A percentile compares a stretch with the other conserved stretches of the same genome.
Conservation (phyloP, 2,797 vertebrate species). For the Chelmon rostratus region DNA sequence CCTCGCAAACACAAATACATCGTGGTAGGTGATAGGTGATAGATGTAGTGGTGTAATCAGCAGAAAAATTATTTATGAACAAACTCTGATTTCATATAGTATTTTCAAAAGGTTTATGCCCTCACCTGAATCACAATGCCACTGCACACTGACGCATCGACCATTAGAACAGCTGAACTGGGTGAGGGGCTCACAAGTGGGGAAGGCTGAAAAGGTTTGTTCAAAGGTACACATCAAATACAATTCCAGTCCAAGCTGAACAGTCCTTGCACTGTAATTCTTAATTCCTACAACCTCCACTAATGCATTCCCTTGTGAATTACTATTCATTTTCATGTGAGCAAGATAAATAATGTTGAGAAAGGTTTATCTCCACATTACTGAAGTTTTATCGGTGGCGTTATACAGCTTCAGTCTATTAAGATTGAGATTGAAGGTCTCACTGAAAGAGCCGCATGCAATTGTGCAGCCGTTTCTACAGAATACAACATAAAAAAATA, state of each 20-base stretch:
- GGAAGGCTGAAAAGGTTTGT: conserved; percentile 87
- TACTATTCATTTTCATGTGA: background rate
- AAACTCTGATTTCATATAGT: background rate
- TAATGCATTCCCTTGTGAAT: background rate
- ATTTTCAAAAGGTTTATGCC: background rate
- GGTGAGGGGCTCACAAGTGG: conserved; percentile 93
- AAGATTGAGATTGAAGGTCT: background rate
- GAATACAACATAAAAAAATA: background rate
- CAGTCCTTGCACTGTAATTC: background rate
- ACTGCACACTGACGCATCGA: conserved; percentile 94
- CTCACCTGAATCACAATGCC: conserved; percentile 97
- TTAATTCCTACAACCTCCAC: too few relatives aligned
- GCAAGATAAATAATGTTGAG: background rate
- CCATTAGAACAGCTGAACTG: conserved; percentile 96
- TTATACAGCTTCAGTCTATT: background rate
- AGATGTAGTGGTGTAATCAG: too few relatives aligned
- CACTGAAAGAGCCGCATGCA: background rate
- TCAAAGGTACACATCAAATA: conserved; percentile 21
- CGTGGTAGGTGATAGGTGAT: background rate
- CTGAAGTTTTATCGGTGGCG: background rate
- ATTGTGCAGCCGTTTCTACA: background rate
- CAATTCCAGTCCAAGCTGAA: background rate
- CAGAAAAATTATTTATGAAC: background rate
- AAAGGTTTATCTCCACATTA: background rate
- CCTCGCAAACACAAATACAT: background rate